Evolutionary conservation across 2,888 invertebrate genomes (phyloP), one percentile per base, ranked within the genome.

Genomic region (Polyommatus iphigenia): DNA sequence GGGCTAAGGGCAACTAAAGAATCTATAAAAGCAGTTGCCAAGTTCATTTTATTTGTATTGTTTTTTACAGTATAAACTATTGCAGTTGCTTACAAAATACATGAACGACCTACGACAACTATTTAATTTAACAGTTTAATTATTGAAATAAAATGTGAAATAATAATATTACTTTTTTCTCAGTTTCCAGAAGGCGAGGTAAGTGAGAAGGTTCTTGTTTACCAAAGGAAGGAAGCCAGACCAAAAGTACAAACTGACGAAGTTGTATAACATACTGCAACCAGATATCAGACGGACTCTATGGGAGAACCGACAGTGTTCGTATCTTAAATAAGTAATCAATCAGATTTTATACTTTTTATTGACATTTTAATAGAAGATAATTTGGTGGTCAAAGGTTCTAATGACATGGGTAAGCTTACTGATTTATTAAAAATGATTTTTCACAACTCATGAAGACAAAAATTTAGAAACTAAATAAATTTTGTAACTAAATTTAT

Each of bases 151-250:
- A 10, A 46, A 46, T 46, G 46, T 46, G 46, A 54, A 24, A 13
- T 62, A 24, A 62, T 10, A 46, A 46, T 13, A 72, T 50, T 29
- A 15, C 18, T 46, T 0, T 54, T 78, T 67, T 85, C 82, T 3
- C 87, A 94, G 93, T 91, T 90, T 81, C 93, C 93, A 0, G 89
- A 90, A 85, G 92, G 92, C 73, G 92, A 93, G 79, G 91, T 93
- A 0, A 86, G 93, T 0, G 88, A 89, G 80, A 91, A 88, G 0
- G 87, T 94, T 29, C 83, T 93, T n/a, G 87, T 94, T 72, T 92
- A 86, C 82, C 84, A 89, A 83, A 91, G 88, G 80, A 83, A 83
- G 13, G 83, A 82, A 71, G 82, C 80, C 77, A 84, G 81, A 71
- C 79, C 86, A 20, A 82, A 82, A 50, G 82, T 83, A 13, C 82